A percentile compares a stretch with the other conserved stretches of the same genome.
These are phyloP conservation scores for Thermophis baileyi DNA, from an alignment of 2,113 vertebrate species.

Conservation along the genomic window DNA sequence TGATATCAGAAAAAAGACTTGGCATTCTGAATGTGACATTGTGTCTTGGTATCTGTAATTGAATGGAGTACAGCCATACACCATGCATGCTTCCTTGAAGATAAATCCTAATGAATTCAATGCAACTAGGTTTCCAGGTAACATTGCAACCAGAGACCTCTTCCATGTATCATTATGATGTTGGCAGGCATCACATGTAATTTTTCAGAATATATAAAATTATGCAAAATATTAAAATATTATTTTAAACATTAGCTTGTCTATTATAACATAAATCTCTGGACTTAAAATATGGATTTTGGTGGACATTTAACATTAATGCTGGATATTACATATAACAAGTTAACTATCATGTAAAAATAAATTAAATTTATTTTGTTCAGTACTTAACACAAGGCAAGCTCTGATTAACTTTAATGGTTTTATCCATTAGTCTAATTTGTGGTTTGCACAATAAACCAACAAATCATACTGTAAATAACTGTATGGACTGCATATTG, in stretches of 20 bases:
- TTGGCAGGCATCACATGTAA: neutral
- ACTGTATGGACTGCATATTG: neutral
- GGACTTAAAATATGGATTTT: neutral
- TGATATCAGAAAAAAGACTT: neutral
- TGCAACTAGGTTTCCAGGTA: no score
- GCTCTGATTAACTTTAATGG: neutral
- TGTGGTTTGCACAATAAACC: neutral
- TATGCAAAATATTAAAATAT: neutral
- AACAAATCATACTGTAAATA: neutral
- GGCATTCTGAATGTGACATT: neutral
- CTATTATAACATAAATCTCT: neutral
- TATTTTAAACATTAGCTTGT: neutral
- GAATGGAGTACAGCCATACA: neutral
- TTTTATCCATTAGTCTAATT: neutral
- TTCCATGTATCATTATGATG: neutral
- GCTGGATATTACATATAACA: neutral
- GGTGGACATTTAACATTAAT: neutral
- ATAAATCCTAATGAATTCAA: neutral
- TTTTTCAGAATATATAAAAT: neutral
- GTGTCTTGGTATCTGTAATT: neutral
- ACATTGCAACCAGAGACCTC: neutral
- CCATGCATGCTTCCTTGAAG: neutral
- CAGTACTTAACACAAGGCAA: neutral
- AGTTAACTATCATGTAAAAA: neutral
- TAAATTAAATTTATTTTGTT: neutral